phyloP scores from a whole-genome alignment of 1,140 invertebrate species.

The Drosophila persimilis region DNA sequence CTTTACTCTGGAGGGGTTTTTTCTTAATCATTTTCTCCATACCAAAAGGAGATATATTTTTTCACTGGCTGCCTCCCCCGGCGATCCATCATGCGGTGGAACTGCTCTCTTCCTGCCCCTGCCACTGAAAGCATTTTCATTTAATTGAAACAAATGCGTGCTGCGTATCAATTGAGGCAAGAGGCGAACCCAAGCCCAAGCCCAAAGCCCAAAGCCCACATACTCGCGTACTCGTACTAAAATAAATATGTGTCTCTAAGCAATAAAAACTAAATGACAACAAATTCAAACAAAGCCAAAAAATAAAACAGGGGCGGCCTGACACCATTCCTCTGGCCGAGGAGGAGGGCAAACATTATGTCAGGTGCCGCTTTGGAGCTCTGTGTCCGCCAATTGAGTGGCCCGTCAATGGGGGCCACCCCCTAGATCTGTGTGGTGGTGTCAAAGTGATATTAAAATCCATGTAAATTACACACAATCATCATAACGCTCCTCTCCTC shows the following conservation, averaged over 20 bases:
- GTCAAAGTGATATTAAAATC: slow-evolving; percentile 66
- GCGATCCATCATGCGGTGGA: too few species aligned
- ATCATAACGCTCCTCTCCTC: slow-evolving; percentile 51
- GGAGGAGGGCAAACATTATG: slow-evolving; percentile 1
- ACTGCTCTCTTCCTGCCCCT: slow-evolving; percentile 25
- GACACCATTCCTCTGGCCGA: slow-evolving; percentile 2
- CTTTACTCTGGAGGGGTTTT: slow-evolving; percentile 7
- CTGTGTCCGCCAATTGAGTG: slow-evolving; percentile 49
- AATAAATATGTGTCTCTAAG: slow-evolving; percentile 27
- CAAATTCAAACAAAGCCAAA: slow-evolving; percentile 32
- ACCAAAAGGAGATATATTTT: slow-evolving; percentile 6
- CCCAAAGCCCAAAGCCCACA: neutral
- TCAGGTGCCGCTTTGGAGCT: slow-evolving; percentile 52
- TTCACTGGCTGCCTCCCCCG: too few species aligned
- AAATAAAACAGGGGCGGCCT: slow-evolving; percentile 1
- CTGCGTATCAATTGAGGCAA: slow-evolving; percentile 76
- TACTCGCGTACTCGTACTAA: too few species aligned
- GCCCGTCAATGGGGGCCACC: slow-evolving; percentile 59
- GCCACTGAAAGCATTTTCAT: slow-evolving; percentile 68
- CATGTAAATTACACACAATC: slow-evolving; percentile 79
- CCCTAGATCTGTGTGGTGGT: slow-evolving; percentile 12
- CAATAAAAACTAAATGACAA: slow-evolving; percentile 74
- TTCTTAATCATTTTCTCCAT: neutral
- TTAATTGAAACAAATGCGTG: slow-evolving; percentile 81
- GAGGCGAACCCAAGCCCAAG: neutral